phyloP scores from a whole-genome alignment of 2,113 vertebrate species.

The Lepidiolamprologus cunningtoni region DNA sequence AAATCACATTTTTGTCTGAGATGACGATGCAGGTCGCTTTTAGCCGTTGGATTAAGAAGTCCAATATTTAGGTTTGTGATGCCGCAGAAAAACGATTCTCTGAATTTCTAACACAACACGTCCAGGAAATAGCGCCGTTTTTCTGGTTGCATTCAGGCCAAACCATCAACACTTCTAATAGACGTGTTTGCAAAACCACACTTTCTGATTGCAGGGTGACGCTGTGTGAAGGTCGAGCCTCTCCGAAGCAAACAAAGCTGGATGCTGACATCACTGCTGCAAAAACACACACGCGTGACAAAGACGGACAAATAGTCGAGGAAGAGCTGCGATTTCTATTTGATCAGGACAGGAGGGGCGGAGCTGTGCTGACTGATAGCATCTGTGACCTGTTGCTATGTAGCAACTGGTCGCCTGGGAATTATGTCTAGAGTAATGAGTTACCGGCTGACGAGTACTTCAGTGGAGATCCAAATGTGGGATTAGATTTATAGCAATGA shows the following conservation, averaged over 20 bases:
- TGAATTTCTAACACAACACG: background rate
- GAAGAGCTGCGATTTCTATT: background rate
- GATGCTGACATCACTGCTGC: background rate
- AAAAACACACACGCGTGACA: background rate
- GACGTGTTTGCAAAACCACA: background rate
- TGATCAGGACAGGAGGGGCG: background rate
- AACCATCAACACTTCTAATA: background rate
- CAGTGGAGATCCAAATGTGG: background rate
- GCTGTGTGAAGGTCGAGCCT: background rate
- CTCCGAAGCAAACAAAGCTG: background rate
- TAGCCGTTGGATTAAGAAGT: background rate
- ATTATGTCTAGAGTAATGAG: background rate
- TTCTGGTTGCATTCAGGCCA: background rate
- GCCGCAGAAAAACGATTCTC: background rate
- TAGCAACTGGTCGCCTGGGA: background rate
- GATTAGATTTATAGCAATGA: background rate
- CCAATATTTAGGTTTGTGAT: background rate
- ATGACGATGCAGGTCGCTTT: background rate
- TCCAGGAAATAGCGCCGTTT: background rate
- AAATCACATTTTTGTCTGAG: background rate
- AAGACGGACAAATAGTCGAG: background rate
- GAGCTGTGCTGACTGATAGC: slow-evolving; percentile 1
- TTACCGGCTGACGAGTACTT: background rate
- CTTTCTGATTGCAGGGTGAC: background rate
- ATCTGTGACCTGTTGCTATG: background rate